Evolutionary conservation across 2,113 vertebrate species (phyloP), one percentile per base, ranked within the genome.

Genomic region (Holacanthus passer): DNA sequence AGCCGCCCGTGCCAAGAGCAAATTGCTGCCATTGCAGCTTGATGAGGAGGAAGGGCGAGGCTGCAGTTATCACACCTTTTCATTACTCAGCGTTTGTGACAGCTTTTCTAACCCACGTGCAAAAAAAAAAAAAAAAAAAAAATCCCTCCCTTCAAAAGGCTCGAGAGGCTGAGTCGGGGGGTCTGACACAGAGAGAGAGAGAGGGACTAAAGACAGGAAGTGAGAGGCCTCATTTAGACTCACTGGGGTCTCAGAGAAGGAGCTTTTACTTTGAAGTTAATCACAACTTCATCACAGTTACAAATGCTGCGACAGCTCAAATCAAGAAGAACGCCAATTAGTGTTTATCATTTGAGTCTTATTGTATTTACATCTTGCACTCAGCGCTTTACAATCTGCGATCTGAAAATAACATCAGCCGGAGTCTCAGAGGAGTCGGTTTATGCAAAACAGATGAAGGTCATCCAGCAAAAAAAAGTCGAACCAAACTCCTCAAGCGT

Each of bases 1-100:
- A 75, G 77, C 56, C 0, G 82, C 82, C 78, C 17, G 50, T 11
- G 74, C 67, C 74, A 68, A 69, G 63, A 81, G 79, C 86, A 87
- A 88, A 89, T 86, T 65, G 77, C 79, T 79, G 78, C 85, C 74
- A 79, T 77, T 64, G 81, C 56, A 55, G 83, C 79, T 73, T 73
- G 81, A 90, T 82, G 85, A 85, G 80, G 73, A 83, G 66, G 63
- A 75, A 77, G 64, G 65, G 81, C 20, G 35, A 76, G 69, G 55
- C 76, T 7, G 83, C 63, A 39, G 85, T 82, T 67, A 77, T 87
- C 45, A 8, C 73, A 87, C 70, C 78, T 86, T 87, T 82, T 86
- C 83, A 89, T 89, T 80, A 82, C 64, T 82, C 82, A 79, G 27
- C 37, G 0, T 53, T 68, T 77, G 63, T 71, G 85, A 85, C 83